A percentile compares a stretch with the other conserved stretches of the same genome.
Conservation (phyloP, 2,113 vertebrate species). For the Pungitius pungitius region DNA sequence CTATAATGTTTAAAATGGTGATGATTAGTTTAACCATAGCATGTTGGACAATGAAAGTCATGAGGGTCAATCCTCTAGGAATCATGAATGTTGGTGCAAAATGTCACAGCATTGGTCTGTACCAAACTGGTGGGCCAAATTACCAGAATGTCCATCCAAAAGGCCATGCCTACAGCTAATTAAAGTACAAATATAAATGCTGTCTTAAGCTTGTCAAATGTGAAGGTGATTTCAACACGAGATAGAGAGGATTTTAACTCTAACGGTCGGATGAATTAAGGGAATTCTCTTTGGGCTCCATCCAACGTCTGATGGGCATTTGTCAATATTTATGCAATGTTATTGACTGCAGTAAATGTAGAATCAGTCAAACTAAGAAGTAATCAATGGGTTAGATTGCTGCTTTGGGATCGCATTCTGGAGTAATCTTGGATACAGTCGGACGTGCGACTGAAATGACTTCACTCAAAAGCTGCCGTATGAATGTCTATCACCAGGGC, state of each 20-base stretch:
- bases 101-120: neutral
- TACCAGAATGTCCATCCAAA: neutral
- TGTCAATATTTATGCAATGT: neutral
- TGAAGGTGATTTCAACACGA: neutral
- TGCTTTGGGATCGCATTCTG: neutral
- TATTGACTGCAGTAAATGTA: neutral
- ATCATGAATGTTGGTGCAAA: neutral
- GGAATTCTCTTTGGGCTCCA: neutral
- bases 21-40: neutral
- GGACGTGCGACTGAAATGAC: neutral
- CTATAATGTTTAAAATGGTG: too few relatives aligned
- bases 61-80: neutral
- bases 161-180: neutral
- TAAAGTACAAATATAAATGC: neutral
- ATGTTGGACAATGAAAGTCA: neutral
- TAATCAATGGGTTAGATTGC: neutral
- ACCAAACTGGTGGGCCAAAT: neutral
- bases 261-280: neutral
- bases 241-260: neutral
- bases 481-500: conserved; percentile 34
- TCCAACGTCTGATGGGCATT: neutral
- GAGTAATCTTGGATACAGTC: neutral
- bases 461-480: conserved; percentile 33
- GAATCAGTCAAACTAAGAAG: neutral
- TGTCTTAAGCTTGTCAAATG: neutral